These are phyloP conservation scores for Solenodon paradoxus DNA, from an alignment of 2,113 vertebrate genomes.

Conservation along the genomic window DNA sequence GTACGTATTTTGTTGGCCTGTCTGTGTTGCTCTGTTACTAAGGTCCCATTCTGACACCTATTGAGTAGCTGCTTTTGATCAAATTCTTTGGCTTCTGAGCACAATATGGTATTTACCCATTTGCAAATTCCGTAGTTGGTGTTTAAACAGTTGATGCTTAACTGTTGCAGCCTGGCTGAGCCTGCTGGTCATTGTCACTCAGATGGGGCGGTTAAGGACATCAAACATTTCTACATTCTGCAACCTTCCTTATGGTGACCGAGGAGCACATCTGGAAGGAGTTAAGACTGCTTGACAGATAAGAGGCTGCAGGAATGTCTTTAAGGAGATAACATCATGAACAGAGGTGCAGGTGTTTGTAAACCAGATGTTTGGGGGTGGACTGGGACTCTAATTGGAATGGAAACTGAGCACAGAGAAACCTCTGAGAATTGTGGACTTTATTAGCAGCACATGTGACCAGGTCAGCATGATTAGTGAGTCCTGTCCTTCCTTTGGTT, in stretches of 20 bases:
- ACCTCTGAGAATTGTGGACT: accelerated
- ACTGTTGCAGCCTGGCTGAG: not conserved
- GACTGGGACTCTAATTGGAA: not conserved
- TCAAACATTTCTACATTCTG: not conserved
- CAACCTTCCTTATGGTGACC: not conserved
- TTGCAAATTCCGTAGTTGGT: not conserved
- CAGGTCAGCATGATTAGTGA: accelerated
- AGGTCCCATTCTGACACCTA: not conserved
- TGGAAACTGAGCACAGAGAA: not conserved
- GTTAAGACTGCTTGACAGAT: not conserved
- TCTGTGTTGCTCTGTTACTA: slow-evolving; percentile 36
- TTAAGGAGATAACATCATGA: not conserved
- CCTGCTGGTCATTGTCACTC: not conserved
- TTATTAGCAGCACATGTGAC: not conserved
- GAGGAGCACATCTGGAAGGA: not conserved
- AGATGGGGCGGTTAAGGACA: not conserved
- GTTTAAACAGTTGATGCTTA: slow-evolving; percentile 19
- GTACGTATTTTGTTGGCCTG: not conserved
- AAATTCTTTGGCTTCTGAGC: not conserved
- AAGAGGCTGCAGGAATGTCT: not conserved
- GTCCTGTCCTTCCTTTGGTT: not conserved
- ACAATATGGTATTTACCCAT: not conserved
- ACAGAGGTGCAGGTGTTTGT: not conserved
- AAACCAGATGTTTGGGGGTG: not conserved
- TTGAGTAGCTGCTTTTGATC: not conserved